These are phyloP conservation scores for Myopa testacea DNA, from an alignment of 2,888 invertebrate species.

Conservation along the genomic window DNA sequence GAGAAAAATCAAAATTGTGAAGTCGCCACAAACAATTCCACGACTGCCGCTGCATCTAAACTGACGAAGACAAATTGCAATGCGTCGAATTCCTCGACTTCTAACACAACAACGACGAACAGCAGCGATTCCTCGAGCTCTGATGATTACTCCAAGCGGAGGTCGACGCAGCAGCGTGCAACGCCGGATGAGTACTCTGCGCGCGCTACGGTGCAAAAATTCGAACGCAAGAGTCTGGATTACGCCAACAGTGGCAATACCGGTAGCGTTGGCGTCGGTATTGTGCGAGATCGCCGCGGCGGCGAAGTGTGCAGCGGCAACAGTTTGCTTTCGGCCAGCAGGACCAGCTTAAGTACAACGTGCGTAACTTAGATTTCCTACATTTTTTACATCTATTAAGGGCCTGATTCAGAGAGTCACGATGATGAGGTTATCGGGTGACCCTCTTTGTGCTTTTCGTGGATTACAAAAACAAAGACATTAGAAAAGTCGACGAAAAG, in stretches of 20 bases:
- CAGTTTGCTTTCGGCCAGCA: slow-evolving; percentile 41
- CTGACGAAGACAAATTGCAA: slow-evolving; percentile 31
- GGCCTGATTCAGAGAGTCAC: too few relatives aligned
- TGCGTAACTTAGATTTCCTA: slow-evolving; percentile 49
- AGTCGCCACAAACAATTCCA: slow-evolving; percentile 39
- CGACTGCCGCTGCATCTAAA: not conserved
- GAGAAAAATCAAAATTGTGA: slow-evolving; percentile 69
- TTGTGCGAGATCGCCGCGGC: slow-evolving; percentile 52
- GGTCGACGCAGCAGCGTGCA: slow-evolving; percentile 34
- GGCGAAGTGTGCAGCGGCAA: slow-evolving; percentile 51
- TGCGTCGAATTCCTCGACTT: slow-evolving; percentile 13
- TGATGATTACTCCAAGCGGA: slow-evolving; percentile 46
- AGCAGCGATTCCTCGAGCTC: slow-evolving; percentile 38
- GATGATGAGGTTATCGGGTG: too few relatives aligned
- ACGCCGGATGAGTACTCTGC: slow-evolving; percentile 53
- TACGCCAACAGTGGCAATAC: slow-evolving; percentile 52
- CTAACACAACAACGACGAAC: not conserved
- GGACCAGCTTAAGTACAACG: slow-evolving; percentile 59
- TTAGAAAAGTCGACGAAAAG: too few relatives aligned
- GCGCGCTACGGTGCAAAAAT: slow-evolving; percentile 58
- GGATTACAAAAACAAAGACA: too few relatives aligned
- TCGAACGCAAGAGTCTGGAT: slow-evolving; percentile 60
- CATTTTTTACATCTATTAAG: not conserved
- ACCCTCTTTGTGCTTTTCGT: too few relatives aligned
- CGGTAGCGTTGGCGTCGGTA: slow-evolving; percentile 34